A percentile compares a stretch with the other conserved stretches of the same genome.
These are phyloP conservation scores for Drosophila aldrichi DNA, from an alignment of 2,888 invertebrate genomes.

Conservation along the genomic window DNA sequence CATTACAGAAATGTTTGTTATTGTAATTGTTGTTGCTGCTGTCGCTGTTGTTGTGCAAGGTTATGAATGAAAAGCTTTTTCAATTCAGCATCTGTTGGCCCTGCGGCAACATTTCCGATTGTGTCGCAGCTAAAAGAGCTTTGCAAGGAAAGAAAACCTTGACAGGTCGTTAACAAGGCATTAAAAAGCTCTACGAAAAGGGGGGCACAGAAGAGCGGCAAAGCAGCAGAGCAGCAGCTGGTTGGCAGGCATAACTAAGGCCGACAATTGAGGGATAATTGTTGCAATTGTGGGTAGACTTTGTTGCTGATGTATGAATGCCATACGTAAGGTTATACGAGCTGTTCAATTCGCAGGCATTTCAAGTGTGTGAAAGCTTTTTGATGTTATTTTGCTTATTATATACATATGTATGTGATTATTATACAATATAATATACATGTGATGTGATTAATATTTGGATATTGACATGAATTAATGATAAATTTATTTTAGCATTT, in stretches of 20 bases:
- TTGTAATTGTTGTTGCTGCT: conserved; percentile 10
- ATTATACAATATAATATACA: no score
- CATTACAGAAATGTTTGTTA: conserved; percentile 5
- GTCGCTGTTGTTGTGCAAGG: conserved; percentile 66
- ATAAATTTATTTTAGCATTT: neutral
- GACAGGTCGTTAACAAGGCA: conserved; percentile 48
- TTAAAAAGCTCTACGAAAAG: conserved; percentile 30
- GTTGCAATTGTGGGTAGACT: conserved; percentile 19
- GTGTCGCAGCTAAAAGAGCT: conserved; percentile 34
- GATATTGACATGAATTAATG: neutral
- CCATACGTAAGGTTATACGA: neutral
- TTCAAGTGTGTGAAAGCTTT: neutral
- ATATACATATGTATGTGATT: no score
- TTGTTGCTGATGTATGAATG: neutral
- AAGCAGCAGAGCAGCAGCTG: conserved; percentile 2
- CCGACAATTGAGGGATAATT: conserved; percentile 35
- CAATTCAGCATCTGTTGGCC: conserved; percentile 52
- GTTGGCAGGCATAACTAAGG: conserved; percentile 2
- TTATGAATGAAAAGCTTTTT: conserved; percentile 84
- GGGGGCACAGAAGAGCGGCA: neutral
- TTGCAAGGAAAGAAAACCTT: conserved; percentile 28
- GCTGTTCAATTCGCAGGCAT: neutral
- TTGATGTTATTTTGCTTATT: neutral
- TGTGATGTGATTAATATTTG: no score
- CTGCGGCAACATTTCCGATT: conserved; percentile 54